Evolutionary conservation across 2,113 vertebrate genomes (phyloP), one percentile per base, ranked within the genome.

Genomic region (Laticauda laticaudata): DNA sequence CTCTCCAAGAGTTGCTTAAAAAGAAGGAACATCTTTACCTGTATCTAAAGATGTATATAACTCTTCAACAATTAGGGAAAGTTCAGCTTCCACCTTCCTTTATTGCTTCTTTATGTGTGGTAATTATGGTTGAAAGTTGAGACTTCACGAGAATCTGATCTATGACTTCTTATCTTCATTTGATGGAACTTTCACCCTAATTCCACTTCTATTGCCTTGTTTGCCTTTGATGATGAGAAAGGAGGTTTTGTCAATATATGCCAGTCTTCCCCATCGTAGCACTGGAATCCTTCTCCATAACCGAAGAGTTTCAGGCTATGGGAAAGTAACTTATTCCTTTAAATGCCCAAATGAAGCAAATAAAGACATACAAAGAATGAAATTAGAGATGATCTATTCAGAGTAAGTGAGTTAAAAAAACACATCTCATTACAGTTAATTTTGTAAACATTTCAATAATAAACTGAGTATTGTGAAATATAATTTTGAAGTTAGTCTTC

Each of bases 381-480:
- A 86, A 81, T 93, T 85, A 59, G 55, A 85, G 54, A 29, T 89
- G 43, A 61, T 39, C 88, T 61, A 57, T 15, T 59, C 23, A 24
- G 20, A n/a, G 29, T 90, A 93, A 23, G 29, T 89, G 86, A 85
- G 5, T 34, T 54, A 4, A 29, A 10, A 88, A 56, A 55, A 92
- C 5, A 24, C 34, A 57, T 88, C 55, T 85, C 43, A n/a, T 24
- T 61, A n/a, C 51, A 81, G 23, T 45, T 89, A 6, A 14, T 87
- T 89, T 69, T 92, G 45, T 53, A 59, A 23, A 20, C 69, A 90
- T 90, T 90, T 86, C 88, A 34, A 51, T 56, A 90, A 90, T 86
- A 90, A 86, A 90, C 29, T 57, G 75, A 86, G 43, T 23, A 61
- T n/a, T 86, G 55, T 61, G 75, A 15, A 51, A 90, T 90, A 86